phyloP scores from a whole-genome alignment of 64 coral and sea anemone genomes.

The Pocillopora damicornis region DNA sequence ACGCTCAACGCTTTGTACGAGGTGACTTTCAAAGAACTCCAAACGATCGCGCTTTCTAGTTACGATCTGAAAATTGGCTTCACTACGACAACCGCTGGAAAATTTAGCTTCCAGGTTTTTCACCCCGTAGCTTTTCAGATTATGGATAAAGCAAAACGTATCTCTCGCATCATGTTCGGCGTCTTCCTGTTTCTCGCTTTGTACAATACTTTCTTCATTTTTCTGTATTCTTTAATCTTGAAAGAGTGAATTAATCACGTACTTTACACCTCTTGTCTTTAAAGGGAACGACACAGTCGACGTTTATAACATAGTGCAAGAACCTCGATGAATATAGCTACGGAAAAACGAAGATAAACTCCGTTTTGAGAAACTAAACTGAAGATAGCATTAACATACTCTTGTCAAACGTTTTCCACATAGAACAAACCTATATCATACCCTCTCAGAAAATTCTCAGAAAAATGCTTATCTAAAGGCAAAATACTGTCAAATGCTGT shows the following conservation, averaged over 20 bases:
- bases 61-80: not conserved
- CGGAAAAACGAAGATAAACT: too few relatives aligned
- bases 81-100: not conserved
- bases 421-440: too few relatives aligned
- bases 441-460: too few relatives aligned
- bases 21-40: not conserved
- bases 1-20: conserved; percentile 14
- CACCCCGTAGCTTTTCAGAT: not conserved
- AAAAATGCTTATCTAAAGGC: too few relatives aligned
- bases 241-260: not conserved
- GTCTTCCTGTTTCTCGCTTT: not conserved
- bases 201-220: conserved; percentile 10
- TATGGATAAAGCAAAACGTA: conserved; percentile 21
- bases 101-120: conserved; percentile 9
- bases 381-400: too few relatives aligned
- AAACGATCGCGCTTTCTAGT: conserved; percentile 2
- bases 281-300: not conserved
- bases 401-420: too few relatives aligned
- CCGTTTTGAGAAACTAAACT: too few relatives aligned
- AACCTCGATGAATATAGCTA: too few relatives aligned
- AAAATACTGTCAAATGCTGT: too few relatives aligned
- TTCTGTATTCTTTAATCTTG: conserved; percentile 5
- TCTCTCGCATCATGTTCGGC: not conserved
- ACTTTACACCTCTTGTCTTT: not conserved
- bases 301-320: too few relatives aligned